These are phyloP conservation scores for Calyptomena viridis DNA, from an alignment of 2,113 vertebrate genomes.

Conservation along the genomic window DNA sequence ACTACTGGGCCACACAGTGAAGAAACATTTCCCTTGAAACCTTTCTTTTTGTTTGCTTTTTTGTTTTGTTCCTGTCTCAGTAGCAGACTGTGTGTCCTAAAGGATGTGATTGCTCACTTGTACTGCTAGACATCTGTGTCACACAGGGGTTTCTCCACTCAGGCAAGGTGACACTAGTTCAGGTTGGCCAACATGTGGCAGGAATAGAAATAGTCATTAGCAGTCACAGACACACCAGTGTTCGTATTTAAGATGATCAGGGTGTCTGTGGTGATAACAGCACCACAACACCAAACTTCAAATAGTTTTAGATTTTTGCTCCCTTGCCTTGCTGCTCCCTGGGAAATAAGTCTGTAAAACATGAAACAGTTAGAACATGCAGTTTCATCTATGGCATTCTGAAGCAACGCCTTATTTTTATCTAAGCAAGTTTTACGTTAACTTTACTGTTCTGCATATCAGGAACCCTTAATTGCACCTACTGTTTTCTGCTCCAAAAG, in stretches of 20 bases:
- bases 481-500: background rate
- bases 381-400: background rate
- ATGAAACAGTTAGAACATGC: background rate
- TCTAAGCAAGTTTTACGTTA: background rate
- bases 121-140: background rate
- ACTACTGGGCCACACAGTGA: background rate
- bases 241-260: background rate
- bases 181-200: background rate
- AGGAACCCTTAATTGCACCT: background rate
- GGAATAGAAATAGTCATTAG: background rate
- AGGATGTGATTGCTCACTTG: background rate
- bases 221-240: fast-evolving
- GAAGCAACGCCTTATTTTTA: background rate
- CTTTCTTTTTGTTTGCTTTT: background rate
- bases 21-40: background rate
- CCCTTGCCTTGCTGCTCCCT: background rate
- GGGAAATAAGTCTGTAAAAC: background rate
- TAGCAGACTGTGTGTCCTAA: background rate
- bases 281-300: background rate
- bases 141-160: background rate
- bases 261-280: background rate
- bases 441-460: background rate
- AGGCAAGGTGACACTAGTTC: background rate
- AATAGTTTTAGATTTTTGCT: background rate
- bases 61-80: background rate